Base-by-base conservation (phyloP, 2,888 invertebrate species). In the Heliconius cydno region DNA sequence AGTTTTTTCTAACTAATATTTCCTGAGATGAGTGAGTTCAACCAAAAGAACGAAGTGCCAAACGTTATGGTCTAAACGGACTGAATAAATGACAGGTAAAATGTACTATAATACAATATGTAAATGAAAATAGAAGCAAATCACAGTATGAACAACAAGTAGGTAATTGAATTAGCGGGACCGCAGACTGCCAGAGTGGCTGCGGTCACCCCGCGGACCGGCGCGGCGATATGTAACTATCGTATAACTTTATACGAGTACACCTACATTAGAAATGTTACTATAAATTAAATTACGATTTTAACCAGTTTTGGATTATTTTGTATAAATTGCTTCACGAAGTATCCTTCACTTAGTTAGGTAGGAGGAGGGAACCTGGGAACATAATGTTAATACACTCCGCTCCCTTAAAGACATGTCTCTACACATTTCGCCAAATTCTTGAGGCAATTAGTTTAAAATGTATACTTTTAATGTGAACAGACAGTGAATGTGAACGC, bases 101-200 rank as follows among this genome's bases (percentile, higher is more conserved):
- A 52, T 52, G 7, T 7, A 52, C 0, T 52, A 52, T 52, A 60
- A 73, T 73, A 30, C 22, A 30, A 73, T 57, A 34, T 52, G 57
- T n/a, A 22, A 57, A 9, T 30, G 22, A 72, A 72, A 30, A 72
- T 73, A 57, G 72, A 73, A 57, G 57, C 34, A 57, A 73, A 73
- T 57, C 72, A n/a, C 57, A 19, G 34, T n/a, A 57, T n/a, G 72
- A 57, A 73, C 72, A 52, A 72, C 71, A 65, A 65, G 60, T 60
- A 60, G 34, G 34, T 75, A 75, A 75, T 75, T 75, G 41, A 63
- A 75, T 75, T 75, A 75, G 34, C 74, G 41, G 52, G 19, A 75
- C 74, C 74, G 74, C 74, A 75, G 65, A 46, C 74, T 41, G 74
- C 12, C 65, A 19, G 74, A 75, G 74, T 25, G 63, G 22, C 63